These are phyloP conservation scores for Neostethus bicornis DNA, from an alignment of 2,797 vertebrate genomes.

Conservation along the genomic window DNA sequence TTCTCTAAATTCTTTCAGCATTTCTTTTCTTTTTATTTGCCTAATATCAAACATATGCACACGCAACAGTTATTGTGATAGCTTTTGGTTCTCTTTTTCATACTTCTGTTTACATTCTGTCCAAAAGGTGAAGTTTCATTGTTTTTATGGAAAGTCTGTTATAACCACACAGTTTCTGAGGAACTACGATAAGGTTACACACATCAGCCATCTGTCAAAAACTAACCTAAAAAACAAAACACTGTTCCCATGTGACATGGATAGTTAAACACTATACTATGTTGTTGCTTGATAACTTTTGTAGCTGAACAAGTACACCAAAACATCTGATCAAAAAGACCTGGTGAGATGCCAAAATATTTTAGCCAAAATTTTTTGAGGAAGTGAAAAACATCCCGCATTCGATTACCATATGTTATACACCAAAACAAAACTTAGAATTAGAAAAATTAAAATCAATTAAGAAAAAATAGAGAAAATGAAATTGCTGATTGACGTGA, in stretches of 20 bases:
- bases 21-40: background rate
- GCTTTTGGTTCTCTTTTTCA: slow-evolving; percentile 24
- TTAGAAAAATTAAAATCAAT: no score
- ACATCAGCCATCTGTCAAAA: slow-evolving; percentile 39
- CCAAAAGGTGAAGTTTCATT: slow-evolving; percentile 11
- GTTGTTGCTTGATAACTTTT: slow-evolving; percentile 2
- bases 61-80: slow-evolving; percentile 8
- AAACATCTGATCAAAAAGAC: background rate
- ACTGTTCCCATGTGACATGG: background rate
- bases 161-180: slow-evolving; percentile 57
- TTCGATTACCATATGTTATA: no score
- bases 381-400: no score
- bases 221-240: background rate
- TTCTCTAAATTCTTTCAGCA: slow-evolving; percentile 6
- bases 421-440: no score
- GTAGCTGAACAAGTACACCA: background rate
- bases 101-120: slow-evolving; percentile 21
- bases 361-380: background rate
- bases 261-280: slow-evolving; percentile 1
- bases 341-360: background rate
- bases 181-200: slow-evolving; percentile 54
- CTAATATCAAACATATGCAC: slow-evolving; percentile 8
- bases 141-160: slow-evolving; percentile 24
- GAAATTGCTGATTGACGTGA: no score
- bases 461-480: no score